A percentile compares a stretch with the other conserved stretches of the same genome.
Conservation (phyloP, 2,113 vertebrate species). For the Channa argus region DNA sequence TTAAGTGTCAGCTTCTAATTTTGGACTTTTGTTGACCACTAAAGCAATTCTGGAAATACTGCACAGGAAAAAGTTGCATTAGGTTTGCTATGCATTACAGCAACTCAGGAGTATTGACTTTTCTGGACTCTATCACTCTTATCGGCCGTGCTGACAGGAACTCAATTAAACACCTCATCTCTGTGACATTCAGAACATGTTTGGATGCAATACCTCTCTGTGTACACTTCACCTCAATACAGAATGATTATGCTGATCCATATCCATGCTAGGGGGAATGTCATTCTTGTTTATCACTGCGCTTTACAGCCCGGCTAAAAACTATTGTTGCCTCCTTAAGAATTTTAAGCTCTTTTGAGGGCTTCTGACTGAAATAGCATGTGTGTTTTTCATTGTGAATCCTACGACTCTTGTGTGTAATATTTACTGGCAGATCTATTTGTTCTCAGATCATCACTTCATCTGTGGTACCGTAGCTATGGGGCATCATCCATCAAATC, state of each 20-base stretch:
- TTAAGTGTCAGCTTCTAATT: too few relatives aligned
- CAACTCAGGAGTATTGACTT: not conserved
- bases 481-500: slow-evolving; percentile 34
- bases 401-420: slow-evolving; percentile 39
- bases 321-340: slow-evolving; percentile 1
- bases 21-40: slow-evolving; percentile 7
- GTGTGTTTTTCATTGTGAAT: slow-evolving; percentile 32
- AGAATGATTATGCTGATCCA: slow-evolving; percentile 41
- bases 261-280: not conserved
- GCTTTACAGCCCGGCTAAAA: slow-evolving; percentile 7
- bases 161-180: slow-evolving; percentile 57
- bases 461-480: slow-evolving; percentile 37
- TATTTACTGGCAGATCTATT: slow-evolving; percentile 38
- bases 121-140: slow-evolving; percentile 33
- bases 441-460: slow-evolving; percentile 56
- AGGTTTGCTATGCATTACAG: slow-evolving; percentile 23
- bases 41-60: slow-evolving; percentile 10
- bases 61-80: not conserved
- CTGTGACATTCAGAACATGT: slow-evolving; percentile 39
- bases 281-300: not conserved
- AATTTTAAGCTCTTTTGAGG: slow-evolving; percentile 20
- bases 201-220: slow-evolving; percentile 9
- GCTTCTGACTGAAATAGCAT: slow-evolving; percentile 1
- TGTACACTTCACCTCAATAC: slow-evolving; percentile 26
- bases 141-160: slow-evolving; percentile 15